Conservation (phyloP, 1,140 invertebrate species). For the Bombus waltoni region DNA sequence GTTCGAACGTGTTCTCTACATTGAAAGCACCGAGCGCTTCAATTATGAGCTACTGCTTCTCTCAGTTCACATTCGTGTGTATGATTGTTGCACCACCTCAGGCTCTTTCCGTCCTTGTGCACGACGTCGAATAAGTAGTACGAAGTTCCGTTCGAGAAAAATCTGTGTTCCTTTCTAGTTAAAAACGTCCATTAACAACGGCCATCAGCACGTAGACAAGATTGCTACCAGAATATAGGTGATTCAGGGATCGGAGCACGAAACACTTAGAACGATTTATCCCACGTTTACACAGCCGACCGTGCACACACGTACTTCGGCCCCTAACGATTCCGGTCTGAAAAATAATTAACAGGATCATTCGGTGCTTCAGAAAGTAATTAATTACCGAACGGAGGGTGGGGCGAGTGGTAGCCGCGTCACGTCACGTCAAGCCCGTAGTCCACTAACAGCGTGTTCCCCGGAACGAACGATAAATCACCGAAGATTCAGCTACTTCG, state of each 20-base stretch:
- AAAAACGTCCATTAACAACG: not conserved
- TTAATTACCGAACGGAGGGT: constrained; percentile 37
- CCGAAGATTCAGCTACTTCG: constrained; percentile 48
- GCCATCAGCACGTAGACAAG: not conserved
- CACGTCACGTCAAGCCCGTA: constrained; percentile 19
- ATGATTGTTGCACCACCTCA: not conserved
- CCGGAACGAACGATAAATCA: constrained; percentile 45
- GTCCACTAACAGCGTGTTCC: constrained; percentile 31
- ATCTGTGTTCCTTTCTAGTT: not conserved
- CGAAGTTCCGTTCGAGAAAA: no score
- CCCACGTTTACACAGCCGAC: not conserved
- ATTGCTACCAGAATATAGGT: not conserved
- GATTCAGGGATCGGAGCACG: not conserved
- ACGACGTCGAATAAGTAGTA: not conserved
- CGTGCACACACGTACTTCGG: not conserved
- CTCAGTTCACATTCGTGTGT: not conserved
- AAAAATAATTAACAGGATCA: constrained; percentile 47
- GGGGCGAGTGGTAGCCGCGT: constrained; percentile 17
- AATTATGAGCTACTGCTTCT: not conserved
- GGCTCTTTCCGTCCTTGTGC: not conserved
- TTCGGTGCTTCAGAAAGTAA: constrained; percentile 34
- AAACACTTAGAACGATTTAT: constrained; percentile 8
- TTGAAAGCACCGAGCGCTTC: not conserved
- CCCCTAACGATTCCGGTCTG: not conserved
- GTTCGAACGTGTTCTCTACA: not conserved